These are phyloP conservation scores for Gnathochromis pfefferi DNA, from an alignment of 2,113 vertebrate genomes.

Conservation along the genomic window DNA sequence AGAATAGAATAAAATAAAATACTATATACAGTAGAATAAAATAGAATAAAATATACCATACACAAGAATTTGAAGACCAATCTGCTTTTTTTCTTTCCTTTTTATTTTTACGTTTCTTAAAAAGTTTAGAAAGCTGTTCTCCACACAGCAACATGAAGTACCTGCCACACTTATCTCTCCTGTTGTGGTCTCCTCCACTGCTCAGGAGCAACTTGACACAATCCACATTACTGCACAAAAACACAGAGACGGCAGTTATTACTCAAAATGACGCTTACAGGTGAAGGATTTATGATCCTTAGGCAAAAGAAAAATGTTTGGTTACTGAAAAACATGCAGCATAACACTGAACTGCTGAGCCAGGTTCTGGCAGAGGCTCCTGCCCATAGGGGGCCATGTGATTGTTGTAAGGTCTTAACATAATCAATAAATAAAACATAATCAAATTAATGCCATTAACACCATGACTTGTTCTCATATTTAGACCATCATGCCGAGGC, in stretches of 20 bases:
- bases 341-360: neutral
- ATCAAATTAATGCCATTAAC: neutral
- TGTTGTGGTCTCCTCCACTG: slow-evolving; percentile 90
- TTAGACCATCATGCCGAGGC: neutral
- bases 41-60: neutral
- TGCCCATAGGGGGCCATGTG: neutral
- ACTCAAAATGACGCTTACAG: neutral
- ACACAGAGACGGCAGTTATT: neutral
- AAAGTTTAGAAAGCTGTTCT: neutral
- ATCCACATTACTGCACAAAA: slow-evolving; percentile 83
- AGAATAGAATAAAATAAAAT: neutral
- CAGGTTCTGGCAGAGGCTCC: neutral
- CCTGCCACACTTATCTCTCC: slow-evolving; percentile 90
- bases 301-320: neutral
- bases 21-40: neutral
- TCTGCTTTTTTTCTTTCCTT: neutral
- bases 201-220: slow-evolving; percentile 93
- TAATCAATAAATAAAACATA: neutral
- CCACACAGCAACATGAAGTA: slow-evolving; percentile 31
- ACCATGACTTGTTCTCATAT: neutral
- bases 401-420: neutral
- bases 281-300: neutral
- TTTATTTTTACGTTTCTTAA: neutral
- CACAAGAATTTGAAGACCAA: neutral
- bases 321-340: neutral